Evolutionary conservation across 1,140 invertebrate species (phyloP).

Genomic region (Idris sp.): DNA sequence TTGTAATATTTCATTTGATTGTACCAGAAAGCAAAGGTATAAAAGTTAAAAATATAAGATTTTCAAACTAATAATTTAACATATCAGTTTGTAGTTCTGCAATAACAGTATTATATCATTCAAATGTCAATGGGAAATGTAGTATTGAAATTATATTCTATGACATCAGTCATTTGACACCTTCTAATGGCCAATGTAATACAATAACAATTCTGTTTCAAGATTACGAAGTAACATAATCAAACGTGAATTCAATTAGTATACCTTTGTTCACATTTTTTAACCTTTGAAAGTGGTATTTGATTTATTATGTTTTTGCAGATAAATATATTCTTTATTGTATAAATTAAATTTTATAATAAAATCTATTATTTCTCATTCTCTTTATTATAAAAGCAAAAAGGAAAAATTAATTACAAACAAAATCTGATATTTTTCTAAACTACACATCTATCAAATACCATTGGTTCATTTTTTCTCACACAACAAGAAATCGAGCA

Average conservation of each 20-base stretch:
- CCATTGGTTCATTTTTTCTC: slow-evolving; percentile 58
- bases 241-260: neutral
- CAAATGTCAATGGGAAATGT: slow-evolving; percentile 26
- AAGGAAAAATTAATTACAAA: neutral
- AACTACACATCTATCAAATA: too few species aligned
- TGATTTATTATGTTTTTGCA: neutral
- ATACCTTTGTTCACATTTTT: too few species aligned
- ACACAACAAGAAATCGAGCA: slow-evolving; percentile 26
- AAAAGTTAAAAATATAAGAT: too few species aligned
- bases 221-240: slow-evolving; percentile 16
- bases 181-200: slow-evolving; percentile 27
- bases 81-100: slow-evolving; percentile 2
- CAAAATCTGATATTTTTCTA: too few species aligned
- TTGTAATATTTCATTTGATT: too few species aligned
- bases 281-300: neutral
- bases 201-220: slow-evolving; percentile 14
- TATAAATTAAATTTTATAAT: neutral
- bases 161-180: slow-evolving; percentile 26
- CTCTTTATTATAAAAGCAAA: neutral
- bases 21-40: too few species aligned
- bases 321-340: neutral
- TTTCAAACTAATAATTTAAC: too few species aligned
- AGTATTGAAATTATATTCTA: slow-evolving; percentile 23
- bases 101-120: slow-evolving; percentile 6
- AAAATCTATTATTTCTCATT: neutral